Evolutionary conservation across 2,888 invertebrate genomes (phyloP).

Genomic region (Archaeoteleia sp.): DNA sequence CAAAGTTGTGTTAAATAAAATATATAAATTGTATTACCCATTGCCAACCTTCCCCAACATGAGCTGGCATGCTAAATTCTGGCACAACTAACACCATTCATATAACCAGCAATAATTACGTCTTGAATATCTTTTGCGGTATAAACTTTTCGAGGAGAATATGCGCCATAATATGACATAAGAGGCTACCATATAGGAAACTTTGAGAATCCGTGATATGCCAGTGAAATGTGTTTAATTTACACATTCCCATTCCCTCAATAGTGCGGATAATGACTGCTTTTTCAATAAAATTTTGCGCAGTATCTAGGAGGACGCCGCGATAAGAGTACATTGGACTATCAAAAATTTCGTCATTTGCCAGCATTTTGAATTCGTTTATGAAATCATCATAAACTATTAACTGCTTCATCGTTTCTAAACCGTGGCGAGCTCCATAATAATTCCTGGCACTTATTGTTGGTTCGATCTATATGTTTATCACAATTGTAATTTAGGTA

Average conservation of each 20-base stretch:
- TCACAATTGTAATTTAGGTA: too few relatives aligned
- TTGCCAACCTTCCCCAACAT: constrained; percentile 83
- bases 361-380: constrained; percentile 10
- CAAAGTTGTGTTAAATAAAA: too few relatives aligned
- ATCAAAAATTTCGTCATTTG: constrained; percentile 2
- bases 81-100: constrained; percentile 27
- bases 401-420: constrained; percentile 21
- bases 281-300: constrained; percentile 21
- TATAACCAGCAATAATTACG: constrained; percentile 9
- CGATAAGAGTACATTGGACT: constrained; percentile 21
- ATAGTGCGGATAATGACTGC: constrained; percentile 8
- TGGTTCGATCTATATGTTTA: constrained; percentile 12
- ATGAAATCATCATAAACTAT: constrained; percentile 13
- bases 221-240: constrained; percentile 19
- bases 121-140: constrained; percentile 12
- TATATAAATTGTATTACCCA: too few relatives aligned
- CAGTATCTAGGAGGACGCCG: constrained; percentile 18
- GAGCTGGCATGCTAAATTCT: constrained; percentile 21
- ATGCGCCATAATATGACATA: constrained; percentile 85
- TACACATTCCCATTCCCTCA: constrained; percentile 24
- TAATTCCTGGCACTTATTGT: constrained; percentile 20
- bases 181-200: constrained; percentile 18
- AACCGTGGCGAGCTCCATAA: constrained; percentile 17
- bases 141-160: constrained; percentile 82
- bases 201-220: constrained; percentile 18